phyloP scores from a whole-genome alignment of 1,140 invertebrate genomes.

The Nebria ingens region DNA sequence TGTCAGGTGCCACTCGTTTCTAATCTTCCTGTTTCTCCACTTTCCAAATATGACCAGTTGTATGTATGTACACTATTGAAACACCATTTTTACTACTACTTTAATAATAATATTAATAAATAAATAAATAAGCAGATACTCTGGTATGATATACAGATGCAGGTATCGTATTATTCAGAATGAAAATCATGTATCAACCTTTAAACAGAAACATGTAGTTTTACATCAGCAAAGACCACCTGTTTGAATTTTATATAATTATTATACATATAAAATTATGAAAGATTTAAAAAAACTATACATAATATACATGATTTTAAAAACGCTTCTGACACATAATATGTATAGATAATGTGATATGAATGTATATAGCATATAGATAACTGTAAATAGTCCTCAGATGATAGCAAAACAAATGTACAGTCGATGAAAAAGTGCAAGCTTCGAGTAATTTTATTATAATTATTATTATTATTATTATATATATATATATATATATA shows the following conservation, averaged over 20 bases:
- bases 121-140: no score
- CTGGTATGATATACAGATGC: background rate
- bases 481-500: no score
- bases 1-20: no score
- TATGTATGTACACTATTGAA: no score
- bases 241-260: background rate
- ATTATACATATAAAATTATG: slow-evolving; percentile 3
- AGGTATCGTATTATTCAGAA: background rate
- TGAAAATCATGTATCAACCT: background rate
- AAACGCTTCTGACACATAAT: slow-evolving; percentile 3
- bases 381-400: background rate
- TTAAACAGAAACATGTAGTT: background rate
- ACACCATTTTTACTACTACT: no score
- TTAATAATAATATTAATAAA: no score
- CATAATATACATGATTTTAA: background rate
- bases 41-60: no score
- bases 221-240: background rate
- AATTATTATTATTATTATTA: no score
- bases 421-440: background rate
- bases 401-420: background rate
- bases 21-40: no score
- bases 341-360: slow-evolving; percentile 9
- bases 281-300: background rate
- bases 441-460: background rate
- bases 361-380: slow-evolving; percentile 2